Evolutionary conservation across 2,888 invertebrate genomes (phyloP), one percentile per base, ranked within the genome.

Genomic region (Perithous albicinctus): DNA sequence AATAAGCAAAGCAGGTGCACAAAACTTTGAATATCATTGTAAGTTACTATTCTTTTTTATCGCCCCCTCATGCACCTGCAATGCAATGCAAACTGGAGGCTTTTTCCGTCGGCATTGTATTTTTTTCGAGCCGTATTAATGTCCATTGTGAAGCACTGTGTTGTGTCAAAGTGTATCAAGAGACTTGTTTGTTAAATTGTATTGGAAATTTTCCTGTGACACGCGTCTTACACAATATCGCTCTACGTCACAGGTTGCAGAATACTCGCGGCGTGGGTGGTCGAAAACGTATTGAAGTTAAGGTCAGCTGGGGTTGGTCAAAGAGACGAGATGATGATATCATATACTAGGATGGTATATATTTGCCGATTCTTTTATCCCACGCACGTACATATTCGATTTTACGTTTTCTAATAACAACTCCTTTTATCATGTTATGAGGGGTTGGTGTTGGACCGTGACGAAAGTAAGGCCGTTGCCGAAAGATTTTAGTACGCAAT

Each of bases 401-500:
- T 43, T 4, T 15, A 15, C 15, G 15, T 59, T 69, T 32, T 10
- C 63, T 61, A 29, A 35, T 69, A 69, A 69, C 32, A 32, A 61
- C n/a, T 56, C n/a, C 56, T 6, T 63, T 64, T 12, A 7, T 23
- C 43, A 38, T 70, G 38, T 56, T 18, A 38, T 23, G 29, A n/a
- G 5, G 18, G n/a, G 41, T n/a, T n/a, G 32, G 46, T 74, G 51
- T 61, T 18, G 56, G 20, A 29, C 43, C 46, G 67, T 63, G 74
- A 63, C 67, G 64, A 75, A 80, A 74, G 69, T 63, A 46, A 64
- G 41, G 54, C 63, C 64, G 64, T 80, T 59, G 43, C 18, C 15
- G 46, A 41, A 23, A 64, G 12, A 48, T 18, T 72, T 59, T 29
- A 26, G 35, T 54, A 51, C 51, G 2, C 15, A 35, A 76, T 59